Percentiles rank a stretch among this genome's conserved stretches.
Conservation (phyloP, 2,797 vertebrate genomes). For the Alca torda region DNA sequence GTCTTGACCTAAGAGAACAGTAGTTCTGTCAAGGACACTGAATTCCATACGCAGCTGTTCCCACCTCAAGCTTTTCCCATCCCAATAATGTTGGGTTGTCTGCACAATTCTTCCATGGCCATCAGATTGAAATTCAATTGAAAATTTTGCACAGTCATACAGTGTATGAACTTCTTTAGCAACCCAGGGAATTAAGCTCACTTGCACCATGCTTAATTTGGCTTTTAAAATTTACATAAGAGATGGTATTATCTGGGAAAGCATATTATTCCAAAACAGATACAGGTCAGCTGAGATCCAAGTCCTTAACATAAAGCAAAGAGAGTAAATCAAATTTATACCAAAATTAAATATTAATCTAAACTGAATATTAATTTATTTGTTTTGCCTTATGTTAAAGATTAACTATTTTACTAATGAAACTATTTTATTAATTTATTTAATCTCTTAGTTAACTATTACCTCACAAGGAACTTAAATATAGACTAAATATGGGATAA, state of each 20-base stretch:
- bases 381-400: neutral
- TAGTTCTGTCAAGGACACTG: neutral
- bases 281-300: neutral
- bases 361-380: neutral
- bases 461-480: neutral
- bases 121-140: rapidly evolving
- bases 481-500: neutral
- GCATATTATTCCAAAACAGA: neutral
- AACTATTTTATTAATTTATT: neutral
- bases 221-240: rapidly evolving
- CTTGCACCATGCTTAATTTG: neutral
- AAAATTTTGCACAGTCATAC: neutral
- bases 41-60: neutral
- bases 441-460: neutral
- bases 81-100: neutral
- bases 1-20: neutral
- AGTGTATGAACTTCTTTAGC: neutral
- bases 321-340: neutral
- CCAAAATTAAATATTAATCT: neutral
- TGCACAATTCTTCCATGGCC: neutral
- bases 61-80: neutral
- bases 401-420: neutral
- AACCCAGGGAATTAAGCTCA: neutral
- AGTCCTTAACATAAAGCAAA: neutral
- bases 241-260: neutral